Evolutionary conservation across 2,888 invertebrate species (phyloP), one percentile per base, ranked within the genome.

Genomic region (Amphimallon solstitiale): DNA sequence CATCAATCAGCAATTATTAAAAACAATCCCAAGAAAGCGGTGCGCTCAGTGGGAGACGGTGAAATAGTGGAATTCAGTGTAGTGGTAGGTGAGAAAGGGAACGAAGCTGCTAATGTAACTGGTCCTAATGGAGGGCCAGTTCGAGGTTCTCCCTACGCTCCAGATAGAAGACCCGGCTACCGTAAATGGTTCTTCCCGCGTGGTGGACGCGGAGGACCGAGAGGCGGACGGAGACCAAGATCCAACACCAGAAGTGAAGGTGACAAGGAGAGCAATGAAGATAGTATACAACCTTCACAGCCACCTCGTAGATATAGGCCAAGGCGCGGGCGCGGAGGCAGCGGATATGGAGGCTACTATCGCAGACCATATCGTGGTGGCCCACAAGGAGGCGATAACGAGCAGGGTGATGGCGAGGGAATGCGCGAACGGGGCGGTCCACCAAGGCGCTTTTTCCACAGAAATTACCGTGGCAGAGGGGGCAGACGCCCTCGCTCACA

Each of bases 21-120:
- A 85, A 98, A 98, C 88, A 99, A 99, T 85, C 98, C 98, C 74
- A 93, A 94, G 82, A 99, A 99, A 87, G 95, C 95, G 82, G 96
- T 98, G 82, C 92, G 98, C 83, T 97, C 97, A 84, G 97, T 99
- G 77, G 98, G 97, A 79, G 98, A 98, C 86, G 97, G 97, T 74
- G 98, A 98, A 87, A 90, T 92, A 77, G 98, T 98, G 77, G 97
- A 98, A 85, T 98, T 98, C 85, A 98, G 97, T 86, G 98, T 98
- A 79, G 98, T 98, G 77, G 95, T 95, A 83, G 98, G 98, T 77
- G 97, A 97, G 84, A 96, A 95, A 85, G 98, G 98, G 77, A 96
- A 94, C 80, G 98, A 98, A 85, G 98, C 98, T 75, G 94, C 97
- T 77, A 96, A 97, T 83, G 98, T 99, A 71, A 98, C 98, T 74